These are phyloP conservation scores for Amazona guildingii DNA, from an alignment of 2,113 vertebrate genomes.

Conservation along the genomic window DNA sequence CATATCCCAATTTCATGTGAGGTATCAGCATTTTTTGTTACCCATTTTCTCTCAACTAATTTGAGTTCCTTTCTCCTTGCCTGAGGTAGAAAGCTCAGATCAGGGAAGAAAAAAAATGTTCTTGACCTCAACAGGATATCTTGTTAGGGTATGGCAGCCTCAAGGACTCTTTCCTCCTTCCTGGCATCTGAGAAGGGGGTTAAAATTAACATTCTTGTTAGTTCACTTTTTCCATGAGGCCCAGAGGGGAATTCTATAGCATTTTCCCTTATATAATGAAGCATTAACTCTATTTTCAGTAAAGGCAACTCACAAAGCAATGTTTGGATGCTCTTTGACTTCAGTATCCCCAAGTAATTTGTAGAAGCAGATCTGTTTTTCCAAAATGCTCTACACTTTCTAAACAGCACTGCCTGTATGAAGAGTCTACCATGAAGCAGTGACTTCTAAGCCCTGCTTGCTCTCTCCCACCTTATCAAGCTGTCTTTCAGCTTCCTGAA, in stretches of 20 bases:
- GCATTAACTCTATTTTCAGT: not conserved
- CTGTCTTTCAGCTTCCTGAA: constrained; percentile 14
- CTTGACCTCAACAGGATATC: not conserved
- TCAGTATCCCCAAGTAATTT: not conserved
- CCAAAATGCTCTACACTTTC: not conserved
- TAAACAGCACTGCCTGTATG: not conserved
- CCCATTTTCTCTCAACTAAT: not conserved
- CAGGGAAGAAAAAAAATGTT: not conserved
- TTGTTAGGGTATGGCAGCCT: not conserved
- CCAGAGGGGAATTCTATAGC: not conserved
- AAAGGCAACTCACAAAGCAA: not conserved
- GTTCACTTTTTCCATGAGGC: not conserved
- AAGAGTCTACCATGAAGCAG: not conserved
- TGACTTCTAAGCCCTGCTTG: not conserved
- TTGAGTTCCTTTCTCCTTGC: not conserved
- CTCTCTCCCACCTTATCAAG: not conserved
- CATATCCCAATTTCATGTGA: not conserved
- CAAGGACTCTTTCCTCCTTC: not conserved
- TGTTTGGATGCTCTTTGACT: not conserved
- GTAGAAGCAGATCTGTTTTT: not conserved
- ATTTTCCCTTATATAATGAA: not conserved
- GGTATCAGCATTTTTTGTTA: not conserved
- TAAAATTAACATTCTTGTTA: not conserved
- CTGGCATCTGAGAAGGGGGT: not conserved
- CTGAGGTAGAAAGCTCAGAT: not conserved